A percentile compares a stretch with the other conserved stretches of the same genome.
These are phyloP conservation scores for Erinaceus europaeus DNA, from an alignment of 2,113 vertebrate species.

Conservation along the genomic window DNA sequence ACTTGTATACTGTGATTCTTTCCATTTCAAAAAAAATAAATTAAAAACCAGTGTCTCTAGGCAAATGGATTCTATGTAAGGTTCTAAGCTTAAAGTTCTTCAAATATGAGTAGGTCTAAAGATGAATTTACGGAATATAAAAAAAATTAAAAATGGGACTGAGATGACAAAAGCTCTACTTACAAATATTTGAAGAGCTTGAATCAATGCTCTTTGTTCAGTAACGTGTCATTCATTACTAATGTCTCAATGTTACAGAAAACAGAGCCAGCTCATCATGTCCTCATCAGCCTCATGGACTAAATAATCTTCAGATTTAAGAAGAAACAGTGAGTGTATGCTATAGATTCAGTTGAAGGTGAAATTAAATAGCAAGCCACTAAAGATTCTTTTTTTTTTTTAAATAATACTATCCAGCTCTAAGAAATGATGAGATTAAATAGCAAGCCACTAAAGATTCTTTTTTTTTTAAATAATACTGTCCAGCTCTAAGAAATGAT, in stretches of 20 bases:
- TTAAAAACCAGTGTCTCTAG: not conserved
- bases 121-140: not conserved
- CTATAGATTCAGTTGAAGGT: not conserved
- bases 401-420: no score
- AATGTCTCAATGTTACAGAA: no score
- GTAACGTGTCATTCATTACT: not conserved
- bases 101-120: not conserved
- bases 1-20: not conserved
- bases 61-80: not conserved
- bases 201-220: not conserved
- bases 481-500: no score
- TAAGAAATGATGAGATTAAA: no score
- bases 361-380: not conserved
- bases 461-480: no score
- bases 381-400: no score
- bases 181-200: not conserved
- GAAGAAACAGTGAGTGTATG: no score
- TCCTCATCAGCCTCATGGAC: no score
- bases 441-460: no score
- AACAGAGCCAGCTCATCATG: not conserved
- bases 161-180: not conserved
- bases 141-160: not conserved
- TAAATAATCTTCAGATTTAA: not conserved
- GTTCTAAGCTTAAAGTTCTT: conserved; percentile 8
- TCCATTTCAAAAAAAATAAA: conserved; percentile 9